Percentiles rank a stretch among this genome's conserved stretches.
These are phyloP conservation scores for Zaprionus ghesquierei DNA, from an alignment of 1,140 invertebrate species.

Conservation along the genomic window DNA sequence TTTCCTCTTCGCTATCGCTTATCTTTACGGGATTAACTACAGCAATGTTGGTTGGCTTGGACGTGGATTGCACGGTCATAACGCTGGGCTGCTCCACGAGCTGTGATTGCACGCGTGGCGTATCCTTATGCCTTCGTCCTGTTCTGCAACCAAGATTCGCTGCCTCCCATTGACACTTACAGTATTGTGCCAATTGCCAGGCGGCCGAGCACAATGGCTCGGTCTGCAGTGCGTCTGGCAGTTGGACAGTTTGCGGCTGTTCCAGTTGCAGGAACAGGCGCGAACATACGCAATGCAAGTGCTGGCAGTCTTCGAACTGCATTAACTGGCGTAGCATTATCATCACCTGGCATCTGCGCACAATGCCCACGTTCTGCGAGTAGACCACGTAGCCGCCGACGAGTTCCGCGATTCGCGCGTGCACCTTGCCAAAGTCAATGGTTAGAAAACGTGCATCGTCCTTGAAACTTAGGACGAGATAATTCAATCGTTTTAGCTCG, in stretches of 20 bases:
- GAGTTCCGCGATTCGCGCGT: slow-evolving; percentile 85
- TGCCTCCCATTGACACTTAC: slow-evolving; percentile 82
- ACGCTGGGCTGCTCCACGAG: neutral
- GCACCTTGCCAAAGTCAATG: slow-evolving; percentile 86
- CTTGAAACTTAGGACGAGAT: slow-evolving; percentile 86
- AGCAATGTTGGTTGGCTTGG: neutral
- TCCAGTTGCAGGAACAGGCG: slow-evolving; percentile 52
- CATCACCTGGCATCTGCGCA: slow-evolving; percentile 44
- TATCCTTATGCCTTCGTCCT: slow-evolving; percentile 73
- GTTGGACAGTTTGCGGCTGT: slow-evolving; percentile 12
- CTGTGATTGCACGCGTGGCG: slow-evolving; percentile 34
- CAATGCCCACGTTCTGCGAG: slow-evolving; percentile 54
- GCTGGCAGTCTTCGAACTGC: slow-evolving; percentile 53
- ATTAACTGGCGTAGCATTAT: slow-evolving; percentile 42
- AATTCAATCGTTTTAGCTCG: slow-evolving; percentile 86
- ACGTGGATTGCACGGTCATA: neutral
- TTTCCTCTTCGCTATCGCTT: neutral
- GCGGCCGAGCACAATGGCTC: slow-evolving; percentile 84
- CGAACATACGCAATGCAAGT: slow-evolving; percentile 61
- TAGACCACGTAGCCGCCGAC: slow-evolving; percentile 83
- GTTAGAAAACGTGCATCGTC: slow-evolving; percentile 85
- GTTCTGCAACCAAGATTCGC: slow-evolving; percentile 68
- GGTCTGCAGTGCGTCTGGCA: slow-evolving; percentile 79
- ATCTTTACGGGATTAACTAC: neutral
- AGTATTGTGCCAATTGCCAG: slow-evolving; percentile 83